phyloP scores from a whole-genome alignment of 2,113 vertebrate genomes.

The Strix uralensis region DNA sequence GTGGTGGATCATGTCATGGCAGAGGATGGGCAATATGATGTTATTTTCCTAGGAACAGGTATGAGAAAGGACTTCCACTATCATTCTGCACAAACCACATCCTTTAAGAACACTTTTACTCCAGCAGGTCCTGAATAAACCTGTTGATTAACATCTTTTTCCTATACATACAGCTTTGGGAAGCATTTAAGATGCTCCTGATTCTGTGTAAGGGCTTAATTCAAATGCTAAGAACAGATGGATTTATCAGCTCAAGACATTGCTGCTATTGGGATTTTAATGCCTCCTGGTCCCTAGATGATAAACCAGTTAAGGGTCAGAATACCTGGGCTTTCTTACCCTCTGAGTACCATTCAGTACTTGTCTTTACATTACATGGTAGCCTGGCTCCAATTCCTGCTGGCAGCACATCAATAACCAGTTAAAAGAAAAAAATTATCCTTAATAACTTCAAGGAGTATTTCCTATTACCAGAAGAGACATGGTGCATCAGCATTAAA shows the following conservation, averaged over 20 bases:
- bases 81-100: background rate
- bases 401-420: background rate
- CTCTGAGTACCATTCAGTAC: background rate
- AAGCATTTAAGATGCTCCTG: background rate
- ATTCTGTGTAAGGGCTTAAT: background rate
- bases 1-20: constrained; percentile 92
- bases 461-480: background rate
- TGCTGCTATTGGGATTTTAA: background rate
- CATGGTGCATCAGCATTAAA: background rate
- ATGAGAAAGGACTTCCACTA: background rate
- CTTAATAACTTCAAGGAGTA: background rate
- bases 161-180: background rate
- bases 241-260: background rate
- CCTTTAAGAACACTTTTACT: background rate
- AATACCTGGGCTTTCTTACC: background rate
- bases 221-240: background rate
- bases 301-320: background rate
- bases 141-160: background rate
- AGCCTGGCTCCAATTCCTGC: background rate
- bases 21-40: constrained; percentile 95
- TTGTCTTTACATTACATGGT: background rate
- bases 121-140: background rate
- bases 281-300: background rate
- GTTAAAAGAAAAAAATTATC: background rate
- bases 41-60: constrained; percentile 98